A percentile compares a stretch with the other conserved stretches of the same genome.
Evolutionary conservation across 2,888 invertebrate genomes (phyloP).

Genomic region (Odontomyia ornata): DNA sequence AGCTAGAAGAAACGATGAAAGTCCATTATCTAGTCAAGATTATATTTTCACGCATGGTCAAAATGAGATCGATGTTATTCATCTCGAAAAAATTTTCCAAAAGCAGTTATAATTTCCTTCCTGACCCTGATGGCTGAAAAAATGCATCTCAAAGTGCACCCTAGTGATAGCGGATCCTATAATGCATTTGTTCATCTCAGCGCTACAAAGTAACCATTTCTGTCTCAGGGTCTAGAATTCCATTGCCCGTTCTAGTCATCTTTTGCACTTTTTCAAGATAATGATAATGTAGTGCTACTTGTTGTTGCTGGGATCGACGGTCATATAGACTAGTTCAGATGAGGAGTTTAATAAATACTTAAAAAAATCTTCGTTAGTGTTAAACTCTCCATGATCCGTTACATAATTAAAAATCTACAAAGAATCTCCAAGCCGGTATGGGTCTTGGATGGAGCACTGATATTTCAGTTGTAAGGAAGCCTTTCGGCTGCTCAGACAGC

Average conservation of each 20-base stretch:
- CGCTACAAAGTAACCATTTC: not conserved
- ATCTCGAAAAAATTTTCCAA: too few species aligned
- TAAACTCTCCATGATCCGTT: constrained; percentile 23
- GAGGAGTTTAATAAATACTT: not conserved
- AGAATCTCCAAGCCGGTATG: not conserved
- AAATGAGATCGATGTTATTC: not conserved
- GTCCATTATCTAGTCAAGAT: not conserved
- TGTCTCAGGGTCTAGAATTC: not conserved
- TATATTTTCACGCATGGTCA: not conserved
- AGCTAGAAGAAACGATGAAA: too few species aligned
- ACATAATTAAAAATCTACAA: constrained; percentile 15
- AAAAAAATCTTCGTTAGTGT: constrained; percentile 8
- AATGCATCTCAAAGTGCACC: constrained; percentile 20
- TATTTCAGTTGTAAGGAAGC: constrained; percentile 27
- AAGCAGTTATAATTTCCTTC: not conserved
- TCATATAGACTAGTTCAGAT: not conserved
- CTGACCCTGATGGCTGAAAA: not conserved
- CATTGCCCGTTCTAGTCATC: not conserved
- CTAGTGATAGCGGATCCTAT: constrained; percentile 18
- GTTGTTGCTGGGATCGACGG: not conserved
- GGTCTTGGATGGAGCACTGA: not conserved
- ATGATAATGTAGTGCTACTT: constrained; percentile 4
- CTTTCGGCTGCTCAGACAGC: constrained; percentile 20
- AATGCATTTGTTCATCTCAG: not conserved
- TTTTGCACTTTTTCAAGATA: not conserved